Evolutionary conservation across 2,113 vertebrate species (phyloP).

Genomic region (Zeus faber): DNA sequence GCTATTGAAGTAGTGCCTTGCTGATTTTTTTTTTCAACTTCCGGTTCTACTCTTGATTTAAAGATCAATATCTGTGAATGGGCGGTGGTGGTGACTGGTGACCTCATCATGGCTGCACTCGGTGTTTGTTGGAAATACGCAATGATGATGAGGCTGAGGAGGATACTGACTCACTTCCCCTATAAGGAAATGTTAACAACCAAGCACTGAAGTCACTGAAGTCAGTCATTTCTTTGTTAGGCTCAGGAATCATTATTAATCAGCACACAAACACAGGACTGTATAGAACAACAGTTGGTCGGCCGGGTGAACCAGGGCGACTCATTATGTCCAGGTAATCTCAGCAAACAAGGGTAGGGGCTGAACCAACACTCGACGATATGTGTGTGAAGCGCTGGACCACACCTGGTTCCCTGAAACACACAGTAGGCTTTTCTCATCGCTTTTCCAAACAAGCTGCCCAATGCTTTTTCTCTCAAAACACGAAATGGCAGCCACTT

Average conservation of each 20-base stretch:
- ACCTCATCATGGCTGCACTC: constrained; percentile 26
- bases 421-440: too few species aligned
- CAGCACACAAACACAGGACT: constrained; percentile 1
- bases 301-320: background rate
- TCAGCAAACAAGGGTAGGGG: background rate
- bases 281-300: background rate
- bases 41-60: too few species aligned
- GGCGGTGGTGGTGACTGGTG: constrained; percentile 8
- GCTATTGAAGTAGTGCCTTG: background rate
- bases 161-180: background rate
- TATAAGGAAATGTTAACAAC: background rate
- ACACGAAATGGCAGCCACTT: too few species aligned
- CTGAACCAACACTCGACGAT: background rate
- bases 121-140: constrained; percentile 6
- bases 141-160: background rate
- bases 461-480: too few species aligned
- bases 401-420: too few species aligned
- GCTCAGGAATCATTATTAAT: too few species aligned
- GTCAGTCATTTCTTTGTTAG: background rate
- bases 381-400: too few species aligned
- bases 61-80: constrained; percentile 45
- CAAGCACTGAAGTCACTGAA: background rate
- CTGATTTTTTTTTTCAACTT: background rate
- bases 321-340: constrained; percentile 15
- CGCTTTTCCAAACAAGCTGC: too few species aligned